phyloP scores from a whole-genome alignment of 2,113 vertebrate species.

The Onychorhynchus coronatus region DNA sequence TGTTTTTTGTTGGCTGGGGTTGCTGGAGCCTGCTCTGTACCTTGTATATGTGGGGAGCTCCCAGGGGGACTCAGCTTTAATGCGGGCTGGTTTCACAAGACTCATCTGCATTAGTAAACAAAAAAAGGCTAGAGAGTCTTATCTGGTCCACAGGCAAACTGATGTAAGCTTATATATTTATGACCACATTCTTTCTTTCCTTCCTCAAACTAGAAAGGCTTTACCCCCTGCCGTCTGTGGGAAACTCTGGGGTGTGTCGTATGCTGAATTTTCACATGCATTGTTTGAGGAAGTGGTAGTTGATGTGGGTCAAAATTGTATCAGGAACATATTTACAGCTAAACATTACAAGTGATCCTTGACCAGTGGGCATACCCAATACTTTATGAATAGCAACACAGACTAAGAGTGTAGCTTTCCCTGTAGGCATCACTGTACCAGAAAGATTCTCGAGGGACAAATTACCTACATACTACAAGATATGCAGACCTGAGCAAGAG shows the following conservation, averaged over 20 bases:
- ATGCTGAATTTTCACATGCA: neutral
- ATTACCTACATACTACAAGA: neutral
- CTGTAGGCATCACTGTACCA: neutral
- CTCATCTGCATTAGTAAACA: neutral
- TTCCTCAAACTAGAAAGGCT: neutral
- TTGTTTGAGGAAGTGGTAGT: neutral
- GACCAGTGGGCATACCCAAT: neutral
- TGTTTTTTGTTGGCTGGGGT: neutral
- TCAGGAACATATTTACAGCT: neutral
- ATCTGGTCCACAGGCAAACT: neutral
- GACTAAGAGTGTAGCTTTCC: neutral
- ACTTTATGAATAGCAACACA: neutral
- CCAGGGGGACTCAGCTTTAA: neutral
- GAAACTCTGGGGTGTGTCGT: neutral
- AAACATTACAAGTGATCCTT: neutral
- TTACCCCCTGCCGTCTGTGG: neutral
- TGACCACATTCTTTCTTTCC: neutral
- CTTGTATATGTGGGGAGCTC: neutral
- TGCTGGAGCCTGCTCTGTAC: neutral
- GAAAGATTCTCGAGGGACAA: neutral
- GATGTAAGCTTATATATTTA: neutral
- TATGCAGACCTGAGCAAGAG: neutral
- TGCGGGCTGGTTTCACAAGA: neutral
- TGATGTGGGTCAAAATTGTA: neutral
- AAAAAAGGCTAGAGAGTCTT: neutral